Evolutionary conservation across 1,140 invertebrate genomes (phyloP), one percentile per base, ranked within the genome.

Genomic region (Mactra quadrangularis): DNA sequence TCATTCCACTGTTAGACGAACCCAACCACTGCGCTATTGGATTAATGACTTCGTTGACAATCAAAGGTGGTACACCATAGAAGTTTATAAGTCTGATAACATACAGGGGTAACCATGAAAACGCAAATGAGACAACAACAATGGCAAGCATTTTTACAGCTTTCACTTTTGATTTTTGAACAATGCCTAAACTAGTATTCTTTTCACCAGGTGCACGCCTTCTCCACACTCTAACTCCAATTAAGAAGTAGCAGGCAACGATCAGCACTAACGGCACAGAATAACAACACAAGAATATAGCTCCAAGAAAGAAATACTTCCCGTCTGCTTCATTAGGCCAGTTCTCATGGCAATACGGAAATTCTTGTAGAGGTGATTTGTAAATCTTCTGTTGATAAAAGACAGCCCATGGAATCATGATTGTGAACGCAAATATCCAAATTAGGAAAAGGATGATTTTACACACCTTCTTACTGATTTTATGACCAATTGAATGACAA

Each of bases 21-120:
- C 98, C 98, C 9, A 99, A 94, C 98, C 98, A 99, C 92, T 99
- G 98, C 0, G 98, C 97, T 29, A 99, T 95, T 0, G 98, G 98
- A 0, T 94, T 96, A 0, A 96, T 95, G 1, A 97, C 95, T 17
- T 96, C 95, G 1, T 97, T 93, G 19, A 97, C 94, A 71, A 97
- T 95, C 85, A 97, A 55, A 3, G 52, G 31, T 17, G 79, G 62
- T 1, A 59, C 53, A 35, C 81, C 45, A 60, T 79, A 91, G 45
- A 86, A 88, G 7, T 88, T 45, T 35, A 82, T 85, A 11, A 93
- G 70, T 31, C 87, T 57, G 15, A 92, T 86, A 11, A 87, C 95
- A 93, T 99, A 99, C 15, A 99, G 94, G 0, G 98, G 98, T 78
- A 98, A 94, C 98, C 98, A 99, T n/a, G 97, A 98, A 0, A 98